phyloP scores from a whole-genome alignment of 2,888 invertebrate species.

The Agrochola macilenta region DNA sequence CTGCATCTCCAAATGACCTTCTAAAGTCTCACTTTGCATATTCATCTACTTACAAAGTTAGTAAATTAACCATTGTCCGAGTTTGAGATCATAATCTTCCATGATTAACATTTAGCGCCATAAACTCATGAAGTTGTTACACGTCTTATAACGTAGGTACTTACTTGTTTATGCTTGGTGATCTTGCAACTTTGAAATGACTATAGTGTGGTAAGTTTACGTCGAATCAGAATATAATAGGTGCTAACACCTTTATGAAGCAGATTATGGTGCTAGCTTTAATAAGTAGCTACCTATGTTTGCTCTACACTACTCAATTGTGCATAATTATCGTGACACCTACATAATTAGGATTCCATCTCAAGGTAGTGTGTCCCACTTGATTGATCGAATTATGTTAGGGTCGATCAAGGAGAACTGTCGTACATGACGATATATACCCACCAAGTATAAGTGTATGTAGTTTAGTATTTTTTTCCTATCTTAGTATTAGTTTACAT shows the following conservation, averaged over 20 bases:
- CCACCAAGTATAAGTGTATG: no score
- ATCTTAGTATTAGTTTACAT: no score
- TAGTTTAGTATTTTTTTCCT: no score
- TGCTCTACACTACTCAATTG: conserved; percentile 1
- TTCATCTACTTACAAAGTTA: conserved; percentile 56
- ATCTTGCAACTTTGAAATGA: conserved; percentile 40
- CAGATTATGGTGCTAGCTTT: neutral
- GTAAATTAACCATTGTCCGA: conserved; percentile 57
- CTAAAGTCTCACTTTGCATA: conserved; percentile 59
- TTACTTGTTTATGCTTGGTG: conserved; percentile 39
- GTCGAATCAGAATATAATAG: conserved; percentile 23
- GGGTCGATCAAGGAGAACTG: neutral
- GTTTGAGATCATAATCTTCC: conserved; percentile 57
- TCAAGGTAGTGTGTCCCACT: neutral
- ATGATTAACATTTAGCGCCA: conserved; percentile 59
- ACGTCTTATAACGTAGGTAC: conserved; percentile 9
- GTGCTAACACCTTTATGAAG: conserved; percentile 13
- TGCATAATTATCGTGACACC: neutral
- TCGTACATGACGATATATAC: neutral
- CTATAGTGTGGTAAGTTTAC: conserved; percentile 22
- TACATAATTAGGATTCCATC: conserved; percentile 14
- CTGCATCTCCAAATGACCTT: conserved; percentile 76
- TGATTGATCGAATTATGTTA: conserved; percentile 31
- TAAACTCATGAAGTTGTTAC: conserved; percentile 42
- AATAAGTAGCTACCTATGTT: neutral